Evolutionary conservation across 2,888 invertebrate genomes (phyloP).

Genomic region (Baccha elongata): DNA sequence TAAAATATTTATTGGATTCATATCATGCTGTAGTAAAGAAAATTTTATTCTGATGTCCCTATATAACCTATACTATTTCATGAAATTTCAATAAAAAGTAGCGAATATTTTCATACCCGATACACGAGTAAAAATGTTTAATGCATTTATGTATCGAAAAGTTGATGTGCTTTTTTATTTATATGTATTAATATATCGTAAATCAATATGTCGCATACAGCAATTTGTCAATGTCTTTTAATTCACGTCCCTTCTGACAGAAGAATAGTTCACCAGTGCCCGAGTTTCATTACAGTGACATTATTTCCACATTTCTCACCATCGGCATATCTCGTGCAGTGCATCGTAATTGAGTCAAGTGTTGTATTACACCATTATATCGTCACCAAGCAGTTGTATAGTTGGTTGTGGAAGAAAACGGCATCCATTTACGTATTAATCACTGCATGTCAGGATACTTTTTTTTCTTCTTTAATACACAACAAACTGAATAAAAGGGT

Average conservation of each 20-base stretch:
- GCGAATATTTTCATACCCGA: background rate
- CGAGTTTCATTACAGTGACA: conserved; percentile 43
- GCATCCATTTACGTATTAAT: conserved; percentile 59
- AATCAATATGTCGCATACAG: conserved; percentile 40
- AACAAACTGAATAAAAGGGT: conserved; percentile 11
- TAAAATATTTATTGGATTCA: background rate
- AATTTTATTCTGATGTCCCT: background rate
- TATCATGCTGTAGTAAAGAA: background rate
- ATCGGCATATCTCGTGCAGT: conserved; percentile 55
- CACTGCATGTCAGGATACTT: conserved; percentile 37
- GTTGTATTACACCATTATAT: conserved; percentile 64
- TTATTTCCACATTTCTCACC: conserved; percentile 58
- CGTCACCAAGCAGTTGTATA: conserved; percentile 44
- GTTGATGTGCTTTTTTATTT: conserved; percentile 8
- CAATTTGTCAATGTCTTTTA: conserved; percentile 57
- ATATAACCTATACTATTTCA: no score
- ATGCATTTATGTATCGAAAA: conserved; percentile 8
- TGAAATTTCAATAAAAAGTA: background rate
- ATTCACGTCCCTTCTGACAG: conserved; percentile 38
- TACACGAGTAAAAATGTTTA: background rate
- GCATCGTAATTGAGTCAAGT: conserved; percentile 67
- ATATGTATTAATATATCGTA: conserved; percentile 27
- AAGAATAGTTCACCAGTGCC: conserved; percentile 8
- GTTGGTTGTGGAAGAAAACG: conserved; percentile 45
- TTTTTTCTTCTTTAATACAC: background rate